Evolutionary conservation across 2,797 vertebrate species (phyloP), one percentile per base, ranked within the genome.

Genomic region (Sciurus vulgaris): DNA sequence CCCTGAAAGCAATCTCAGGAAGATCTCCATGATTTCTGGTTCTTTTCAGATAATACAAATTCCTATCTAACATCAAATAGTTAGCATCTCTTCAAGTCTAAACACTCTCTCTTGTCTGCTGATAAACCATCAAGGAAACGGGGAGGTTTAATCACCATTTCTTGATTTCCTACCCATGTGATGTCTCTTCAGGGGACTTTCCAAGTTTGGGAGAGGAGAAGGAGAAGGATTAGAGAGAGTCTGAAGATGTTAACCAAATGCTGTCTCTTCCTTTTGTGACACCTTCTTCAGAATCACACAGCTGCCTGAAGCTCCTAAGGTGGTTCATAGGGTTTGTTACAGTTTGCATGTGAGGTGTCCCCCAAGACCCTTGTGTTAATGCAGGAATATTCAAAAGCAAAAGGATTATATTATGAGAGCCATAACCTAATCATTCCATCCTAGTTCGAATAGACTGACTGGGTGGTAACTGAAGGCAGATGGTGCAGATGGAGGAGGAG

Each of bases 1-100:
- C 17, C 77, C 30, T 69, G 78, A 91, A 74, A 18, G 38, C 95
- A 91, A 86, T 49, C 41, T 88, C 86, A 76, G 24, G 47, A 94
- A 91, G 47, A 84, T 28, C 24, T 88, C 51, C 33, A 0, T 7
- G 15, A 88, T 87, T 91, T 73, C 67, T 93, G 7, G 2, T 85
- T 96, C 14, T 28, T 77, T 91, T 74, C 33, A 85, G 17, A 26
- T 79, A 86, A 28, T 20, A 79, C 20, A 61, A 86, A 72, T 91
- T 65, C 4, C 26, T 82, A 44, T 47, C 11, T 90, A 77, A 61
- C 7, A 81, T 26, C 47, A 72, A 65, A 73, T 59, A 79, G 51
- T 82, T 33, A 81, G 59, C 17, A 20, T 87, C 7, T 49, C 41
- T 92, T 78, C n/a, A 90, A 79, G 44, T 78, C n/a, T 94, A 69